phyloP scores from a whole-genome alignment of 2,888 invertebrate genomes.

The Cryptocheilus praepositus region DNA sequence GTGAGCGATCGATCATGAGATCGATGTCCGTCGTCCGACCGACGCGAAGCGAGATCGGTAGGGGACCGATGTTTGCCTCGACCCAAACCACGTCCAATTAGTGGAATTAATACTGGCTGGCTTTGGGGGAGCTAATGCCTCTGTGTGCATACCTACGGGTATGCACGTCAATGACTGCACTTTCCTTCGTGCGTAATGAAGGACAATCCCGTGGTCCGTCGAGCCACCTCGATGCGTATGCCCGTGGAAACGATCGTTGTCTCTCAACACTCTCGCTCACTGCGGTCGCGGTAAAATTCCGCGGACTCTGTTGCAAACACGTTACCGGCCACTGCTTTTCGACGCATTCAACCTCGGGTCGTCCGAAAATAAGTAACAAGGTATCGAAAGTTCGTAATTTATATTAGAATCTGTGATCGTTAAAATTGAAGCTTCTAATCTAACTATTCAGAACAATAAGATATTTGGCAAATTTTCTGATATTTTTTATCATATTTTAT shows the following conservation, averaged over 20 bases:
- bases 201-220: constrained; percentile 55
- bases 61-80: constrained; percentile 67
- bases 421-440: too few species aligned
- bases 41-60: constrained; percentile 43
- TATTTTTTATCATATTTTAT: too few species aligned
- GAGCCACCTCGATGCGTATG: constrained; percentile 47
- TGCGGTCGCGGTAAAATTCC: constrained; percentile 44
- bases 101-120: constrained; percentile 71
- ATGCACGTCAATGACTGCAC: constrained; percentile 67
- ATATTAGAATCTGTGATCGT: too few species aligned
- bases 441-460: too few species aligned
- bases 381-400: too few species aligned
- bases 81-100: constrained; percentile 72
- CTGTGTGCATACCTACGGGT: constrained; percentile 59
- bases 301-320: constrained; percentile 21
- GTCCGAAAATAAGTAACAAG: too few species aligned
- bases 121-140: constrained; percentile 70
- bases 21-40: constrained; percentile 55
- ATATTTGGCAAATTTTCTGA: too few species aligned
- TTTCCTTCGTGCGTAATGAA: constrained; percentile 69
- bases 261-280: constrained; percentile 39
- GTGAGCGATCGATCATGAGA: constrained; percentile 59
- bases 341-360: too few species aligned
- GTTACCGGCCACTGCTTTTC: too few species aligned
- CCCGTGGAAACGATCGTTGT: constrained; percentile 45